These are phyloP conservation scores for Trachelipus rathkii DNA, from an alignment of 1,140 invertebrate species.

Conservation along the genomic window DNA sequence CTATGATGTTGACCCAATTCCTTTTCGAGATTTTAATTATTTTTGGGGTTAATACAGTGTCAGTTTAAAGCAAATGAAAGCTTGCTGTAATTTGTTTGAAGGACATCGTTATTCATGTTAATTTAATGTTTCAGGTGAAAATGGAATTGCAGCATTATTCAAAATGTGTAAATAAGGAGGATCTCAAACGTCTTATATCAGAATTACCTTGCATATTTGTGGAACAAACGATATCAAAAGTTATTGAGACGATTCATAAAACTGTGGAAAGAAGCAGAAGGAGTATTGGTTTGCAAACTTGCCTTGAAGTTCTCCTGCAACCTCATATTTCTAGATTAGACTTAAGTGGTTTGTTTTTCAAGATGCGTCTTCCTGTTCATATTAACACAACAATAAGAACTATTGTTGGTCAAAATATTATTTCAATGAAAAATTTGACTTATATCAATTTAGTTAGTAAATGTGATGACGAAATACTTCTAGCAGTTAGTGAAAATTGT, in stretches of 20 bases:
- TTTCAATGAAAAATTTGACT: slow-evolving; percentile 32
- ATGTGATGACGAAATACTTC: slow-evolving; percentile 34
- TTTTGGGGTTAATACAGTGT: no score
- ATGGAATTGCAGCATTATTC: slow-evolving; percentile 26
- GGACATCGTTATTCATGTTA: no score
- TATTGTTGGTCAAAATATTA: slow-evolving; percentile 19
- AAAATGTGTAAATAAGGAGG: slow-evolving; percentile 12
- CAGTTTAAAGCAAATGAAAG: no score
- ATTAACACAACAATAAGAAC: slow-evolving; percentile 33
- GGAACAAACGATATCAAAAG: slow-evolving; percentile 35
- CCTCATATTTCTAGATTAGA: slow-evolving; percentile 31
- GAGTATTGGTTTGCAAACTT: slow-evolving; percentile 32
- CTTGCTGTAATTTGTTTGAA: no score
- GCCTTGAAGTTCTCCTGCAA: slow-evolving; percentile 31
- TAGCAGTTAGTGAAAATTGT: slow-evolving; percentile 30
- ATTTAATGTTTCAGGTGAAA: slow-evolving; percentile 12
- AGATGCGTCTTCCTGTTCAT: slow-evolving; percentile 31
- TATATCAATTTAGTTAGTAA: slow-evolving; percentile 35
- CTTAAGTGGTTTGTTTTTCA: slow-evolving; percentile 34
- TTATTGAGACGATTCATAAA: slow-evolving; percentile 36
- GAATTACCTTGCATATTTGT: slow-evolving; percentile 24
- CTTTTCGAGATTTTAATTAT: no score
- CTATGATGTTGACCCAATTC: no score
- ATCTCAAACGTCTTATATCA: slow-evolving; percentile 19
- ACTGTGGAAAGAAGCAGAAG: slow-evolving; percentile 31